Percentiles rank a stretch among this genome's conserved stretches.
phyloP scores from a whole-genome alignment of 2,888 invertebrate species.

The Antitype chi region DNA sequence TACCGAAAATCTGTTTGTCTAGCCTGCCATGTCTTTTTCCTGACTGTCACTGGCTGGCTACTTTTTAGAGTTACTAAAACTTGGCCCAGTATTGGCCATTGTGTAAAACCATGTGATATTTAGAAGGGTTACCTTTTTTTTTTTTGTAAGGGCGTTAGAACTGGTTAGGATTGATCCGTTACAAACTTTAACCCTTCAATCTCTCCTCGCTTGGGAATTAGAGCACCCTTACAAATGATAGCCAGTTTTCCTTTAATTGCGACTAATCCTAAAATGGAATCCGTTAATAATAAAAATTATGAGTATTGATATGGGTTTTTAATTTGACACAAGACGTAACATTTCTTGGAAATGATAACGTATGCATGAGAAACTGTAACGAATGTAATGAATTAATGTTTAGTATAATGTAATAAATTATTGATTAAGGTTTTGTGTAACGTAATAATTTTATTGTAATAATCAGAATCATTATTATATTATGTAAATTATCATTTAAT shows the following conservation, averaged over 20 bases:
- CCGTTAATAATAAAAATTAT: constrained; percentile 30
- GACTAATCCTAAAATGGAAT: constrained; percentile 1
- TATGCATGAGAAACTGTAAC: neutral
- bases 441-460: too few relatives aligned
- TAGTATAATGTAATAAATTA: too few relatives aligned
- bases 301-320: constrained; percentile 20
- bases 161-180: constrained; percentile 57
- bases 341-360: constrained; percentile 41
- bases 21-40: neutral
- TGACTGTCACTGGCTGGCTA: neutral
- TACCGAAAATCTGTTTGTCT: neutral
- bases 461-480: too few relatives aligned
- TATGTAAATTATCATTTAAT: too few relatives aligned
- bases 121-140: constrained; percentile 6
- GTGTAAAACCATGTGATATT: constrained; percentile 6
- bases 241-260: constrained; percentile 12
- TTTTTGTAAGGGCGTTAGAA: constrained; percentile 28
- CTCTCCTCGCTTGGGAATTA: constrained; percentile 50
- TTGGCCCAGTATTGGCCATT: neutral
- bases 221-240: constrained; percentile 43
- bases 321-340: neutral
- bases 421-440: too few relatives aligned
- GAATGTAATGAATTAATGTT: too few relatives aligned
- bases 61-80: neutral
- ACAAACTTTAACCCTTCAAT: constrained; percentile 47